A percentile compares a stretch with the other conserved stretches of the same genome.
Evolutionary conservation across 2,113 vertebrate genomes (phyloP).

Genomic region (Smithornis capensis): DNA sequence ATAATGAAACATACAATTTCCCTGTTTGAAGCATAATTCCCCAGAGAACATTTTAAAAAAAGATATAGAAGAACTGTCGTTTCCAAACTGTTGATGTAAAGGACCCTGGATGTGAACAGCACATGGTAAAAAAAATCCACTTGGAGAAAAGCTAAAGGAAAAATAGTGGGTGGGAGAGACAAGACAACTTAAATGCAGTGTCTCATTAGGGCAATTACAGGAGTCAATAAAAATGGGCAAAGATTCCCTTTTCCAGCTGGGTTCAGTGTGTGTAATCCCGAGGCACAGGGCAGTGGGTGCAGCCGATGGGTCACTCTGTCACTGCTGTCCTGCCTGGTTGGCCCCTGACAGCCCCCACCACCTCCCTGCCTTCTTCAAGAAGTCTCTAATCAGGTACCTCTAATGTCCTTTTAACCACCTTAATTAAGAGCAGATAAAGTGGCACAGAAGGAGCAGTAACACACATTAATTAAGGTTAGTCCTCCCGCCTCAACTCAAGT

Average conservation of each 20-base stretch:
- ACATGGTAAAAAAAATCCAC: neutral
- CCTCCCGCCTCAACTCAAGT: neutral
- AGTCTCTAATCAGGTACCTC: neutral
- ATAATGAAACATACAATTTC: constrained; percentile 55
- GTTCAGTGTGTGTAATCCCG: neutral
- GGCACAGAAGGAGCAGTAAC: neutral
- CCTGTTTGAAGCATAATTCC: constrained; percentile 36
- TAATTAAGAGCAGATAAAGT: neutral
- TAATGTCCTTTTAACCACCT: neutral
- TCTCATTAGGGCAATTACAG: neutral
- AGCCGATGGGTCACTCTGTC: neutral
- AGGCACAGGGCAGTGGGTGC: neutral
- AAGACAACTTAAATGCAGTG: neutral
- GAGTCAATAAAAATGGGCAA: neutral
- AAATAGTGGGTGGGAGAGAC: neutral
- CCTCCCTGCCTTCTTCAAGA: neutral
- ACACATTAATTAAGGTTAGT: neutral
- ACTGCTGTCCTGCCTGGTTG: neutral
- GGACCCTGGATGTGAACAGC: neutral
- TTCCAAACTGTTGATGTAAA: neutral
- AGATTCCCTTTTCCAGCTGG: neutral
- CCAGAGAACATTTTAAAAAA: neutral
- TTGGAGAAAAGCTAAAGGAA: neutral
- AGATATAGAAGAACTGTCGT: neutral
- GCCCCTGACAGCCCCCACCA: neutral